Conservation (phyloP, 2,797 vertebrate genomes). For the Crocodylus rhombifer region DNA sequence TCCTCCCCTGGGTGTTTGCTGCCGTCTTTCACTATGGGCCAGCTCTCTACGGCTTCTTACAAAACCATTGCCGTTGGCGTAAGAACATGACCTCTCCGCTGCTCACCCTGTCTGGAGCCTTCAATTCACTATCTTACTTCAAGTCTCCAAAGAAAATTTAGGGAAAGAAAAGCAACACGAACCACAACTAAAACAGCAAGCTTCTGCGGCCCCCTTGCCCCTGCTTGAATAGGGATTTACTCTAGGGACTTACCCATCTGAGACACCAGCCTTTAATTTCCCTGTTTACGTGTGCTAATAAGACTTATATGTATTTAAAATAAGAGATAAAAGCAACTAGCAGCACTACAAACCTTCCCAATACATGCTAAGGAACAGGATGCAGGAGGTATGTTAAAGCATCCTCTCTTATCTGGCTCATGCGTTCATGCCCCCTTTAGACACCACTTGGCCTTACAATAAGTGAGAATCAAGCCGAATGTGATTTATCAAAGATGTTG, state of each 20-base stretch:
- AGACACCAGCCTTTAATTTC: not conserved
- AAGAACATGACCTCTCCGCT: not conserved
- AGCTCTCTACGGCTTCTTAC: not conserved
- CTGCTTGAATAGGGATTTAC: not conserved
- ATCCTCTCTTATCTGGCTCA: too few relatives aligned
- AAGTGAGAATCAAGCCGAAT: fast-evolving
- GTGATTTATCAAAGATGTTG: fast-evolving
- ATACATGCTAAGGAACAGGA: too few relatives aligned
- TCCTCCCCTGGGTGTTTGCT: not conserved
- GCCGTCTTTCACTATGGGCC: not conserved
- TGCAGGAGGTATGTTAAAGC: not conserved
- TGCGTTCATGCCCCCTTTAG: not conserved
- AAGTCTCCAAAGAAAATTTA: not conserved
- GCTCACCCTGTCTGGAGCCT: not conserved
- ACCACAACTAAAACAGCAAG: too few relatives aligned
- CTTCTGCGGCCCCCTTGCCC: too few relatives aligned
- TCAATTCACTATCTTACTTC: not conserved
- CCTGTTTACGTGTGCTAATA: not conserved
- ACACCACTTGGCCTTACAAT: fast-evolving
- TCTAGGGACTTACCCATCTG: not conserved
- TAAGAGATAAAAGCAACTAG: not conserved
- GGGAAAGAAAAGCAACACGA: not conserved
- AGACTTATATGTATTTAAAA: not conserved
- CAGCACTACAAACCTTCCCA: not conserved
- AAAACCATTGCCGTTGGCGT: not conserved